These are phyloP conservation scores for Oscheius myriophilus DNA, from an alignment of 2,888 invertebrate genomes.

Conservation along the genomic window DNA sequence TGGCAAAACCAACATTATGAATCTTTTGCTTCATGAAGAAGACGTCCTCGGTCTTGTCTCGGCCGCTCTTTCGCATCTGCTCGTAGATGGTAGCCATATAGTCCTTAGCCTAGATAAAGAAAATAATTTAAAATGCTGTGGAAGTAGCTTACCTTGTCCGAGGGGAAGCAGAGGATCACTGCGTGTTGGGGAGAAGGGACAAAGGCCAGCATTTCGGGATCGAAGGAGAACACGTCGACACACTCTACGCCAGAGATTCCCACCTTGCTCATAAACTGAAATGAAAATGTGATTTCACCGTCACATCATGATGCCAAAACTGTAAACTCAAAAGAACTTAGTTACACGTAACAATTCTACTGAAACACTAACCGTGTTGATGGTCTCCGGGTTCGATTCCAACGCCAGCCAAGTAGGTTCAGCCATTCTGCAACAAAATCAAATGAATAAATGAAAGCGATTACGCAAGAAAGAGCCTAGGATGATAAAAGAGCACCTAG, in stretches of 20 bases:
- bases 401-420: conserved; percentile 15
- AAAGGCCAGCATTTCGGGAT: conserved; percentile 84
- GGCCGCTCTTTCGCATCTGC: conserved; percentile 33
- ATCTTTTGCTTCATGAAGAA: conserved; percentile 68
- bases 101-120: conserved; percentile 45
- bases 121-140: background rate
- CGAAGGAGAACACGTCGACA: conserved; percentile 91
- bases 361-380: conserved; percentile 10
- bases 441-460: background rate
- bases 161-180: conserved; percentile 78
- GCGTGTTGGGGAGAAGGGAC: conserved; percentile 87
- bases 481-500: background rate
- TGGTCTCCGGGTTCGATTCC: conserved; percentile 19
- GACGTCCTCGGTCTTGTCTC: conserved; percentile 36
- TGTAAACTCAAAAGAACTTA: too few species aligned
- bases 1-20: conserved; percentile 28
- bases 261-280: conserved; percentile 64
- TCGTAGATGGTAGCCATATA: conserved; percentile 58
- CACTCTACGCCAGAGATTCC: conserved; percentile 76
- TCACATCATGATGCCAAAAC: too few species aligned
- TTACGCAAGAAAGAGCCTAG: background rate
- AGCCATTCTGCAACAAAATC: background rate
- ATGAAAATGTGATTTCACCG: conserved; percentile 12
- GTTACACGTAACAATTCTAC: too few species aligned
- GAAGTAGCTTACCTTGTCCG: conserved; percentile 49